Evolutionary conservation across 2,888 invertebrate species (phyloP).

Genomic region (Lutraria lutraria): DNA sequence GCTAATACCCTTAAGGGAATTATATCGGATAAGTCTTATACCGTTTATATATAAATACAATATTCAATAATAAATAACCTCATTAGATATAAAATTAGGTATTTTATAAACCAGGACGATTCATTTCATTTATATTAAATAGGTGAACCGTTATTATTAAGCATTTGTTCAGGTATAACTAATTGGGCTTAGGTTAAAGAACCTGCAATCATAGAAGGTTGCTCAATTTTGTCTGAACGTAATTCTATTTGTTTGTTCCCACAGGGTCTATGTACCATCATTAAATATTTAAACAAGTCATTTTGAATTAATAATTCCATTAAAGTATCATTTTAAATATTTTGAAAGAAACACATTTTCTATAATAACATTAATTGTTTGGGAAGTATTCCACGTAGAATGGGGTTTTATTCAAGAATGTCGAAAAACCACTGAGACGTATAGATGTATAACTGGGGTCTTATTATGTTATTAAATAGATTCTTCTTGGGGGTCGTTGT

Average conservation of each 20-base stretch:
- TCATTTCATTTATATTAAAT: not conserved
- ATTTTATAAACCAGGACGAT: not conserved
- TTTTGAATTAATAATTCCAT: slow-evolving; percentile 38
- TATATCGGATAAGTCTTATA: not conserved
- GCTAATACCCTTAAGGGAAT: not conserved
- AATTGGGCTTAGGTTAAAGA: not conserved
- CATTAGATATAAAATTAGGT: not conserved
- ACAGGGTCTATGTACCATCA: not conserved
- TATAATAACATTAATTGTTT: slow-evolving; percentile 47
- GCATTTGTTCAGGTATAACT: not conserved
- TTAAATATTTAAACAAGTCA: slow-evolving; percentile 32
- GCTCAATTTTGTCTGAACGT: not conserved
- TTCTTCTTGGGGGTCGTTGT: slow-evolving; percentile 39
- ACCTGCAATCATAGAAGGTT: not conserved
- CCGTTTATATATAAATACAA: not conserved
- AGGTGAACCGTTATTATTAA: not conserved
- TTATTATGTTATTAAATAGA: not conserved
- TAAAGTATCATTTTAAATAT: slow-evolving; percentile 52
- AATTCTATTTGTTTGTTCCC: too few relatives aligned
- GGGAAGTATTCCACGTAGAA: slow-evolving; percentile 26
- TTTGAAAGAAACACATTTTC: slow-evolving; percentile 42
- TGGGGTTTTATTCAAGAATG: slow-evolving; percentile 26
- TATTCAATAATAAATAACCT: not conserved
- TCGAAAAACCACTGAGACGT: not conserved
- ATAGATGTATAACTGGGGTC: not conserved